Evolutionary conservation across 1,140 invertebrate species (phyloP).

Genomic region (Drosophila sp.): DNA sequence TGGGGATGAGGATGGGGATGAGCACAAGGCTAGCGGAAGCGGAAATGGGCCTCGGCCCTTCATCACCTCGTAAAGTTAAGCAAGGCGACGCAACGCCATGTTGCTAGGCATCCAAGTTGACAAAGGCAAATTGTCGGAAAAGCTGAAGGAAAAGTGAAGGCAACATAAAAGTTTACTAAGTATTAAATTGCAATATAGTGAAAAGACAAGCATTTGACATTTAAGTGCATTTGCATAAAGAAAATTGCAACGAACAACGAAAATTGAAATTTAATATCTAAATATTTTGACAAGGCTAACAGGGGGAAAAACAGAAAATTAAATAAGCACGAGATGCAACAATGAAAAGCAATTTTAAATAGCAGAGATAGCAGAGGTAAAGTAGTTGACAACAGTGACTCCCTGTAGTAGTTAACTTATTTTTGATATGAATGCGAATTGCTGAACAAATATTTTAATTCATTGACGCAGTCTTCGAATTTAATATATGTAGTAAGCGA

Average conservation of each 20-base stretch:
- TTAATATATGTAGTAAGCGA: no score
- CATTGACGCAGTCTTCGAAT: no score
- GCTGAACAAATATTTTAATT: no score
- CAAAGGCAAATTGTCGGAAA: slow-evolving; percentile 49
- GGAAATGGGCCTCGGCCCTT: slow-evolving; percentile 46
- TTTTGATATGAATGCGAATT: no score
- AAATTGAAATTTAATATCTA: slow-evolving; percentile 70
- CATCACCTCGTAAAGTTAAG: slow-evolving; percentile 15
- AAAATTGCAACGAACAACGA: no score
- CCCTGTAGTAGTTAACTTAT: neutral
- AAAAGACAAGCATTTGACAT: slow-evolving; percentile 30
- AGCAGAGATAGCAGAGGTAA: no score
- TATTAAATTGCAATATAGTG: slow-evolving; percentile 58
- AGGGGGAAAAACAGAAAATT: slow-evolving; percentile 27
- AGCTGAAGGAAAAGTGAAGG: slow-evolving; percentile 31
- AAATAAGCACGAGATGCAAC: slow-evolving; percentile 20
- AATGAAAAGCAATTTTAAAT: neutral
- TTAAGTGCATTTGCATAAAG: slow-evolving; percentile 11
- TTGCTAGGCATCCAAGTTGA: slow-evolving; percentile 55
- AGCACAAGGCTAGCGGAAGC: slow-evolving; percentile 39
- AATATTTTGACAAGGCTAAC: slow-evolving; percentile 54
- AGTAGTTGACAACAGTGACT: neutral
- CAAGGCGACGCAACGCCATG: neutral
- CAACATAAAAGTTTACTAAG: slow-evolving; percentile 37
- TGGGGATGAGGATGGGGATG: slow-evolving; percentile 12